phyloP scores from a whole-genome alignment of 2,888 invertebrate species.

The Ormyrus pomaceus region DNA sequence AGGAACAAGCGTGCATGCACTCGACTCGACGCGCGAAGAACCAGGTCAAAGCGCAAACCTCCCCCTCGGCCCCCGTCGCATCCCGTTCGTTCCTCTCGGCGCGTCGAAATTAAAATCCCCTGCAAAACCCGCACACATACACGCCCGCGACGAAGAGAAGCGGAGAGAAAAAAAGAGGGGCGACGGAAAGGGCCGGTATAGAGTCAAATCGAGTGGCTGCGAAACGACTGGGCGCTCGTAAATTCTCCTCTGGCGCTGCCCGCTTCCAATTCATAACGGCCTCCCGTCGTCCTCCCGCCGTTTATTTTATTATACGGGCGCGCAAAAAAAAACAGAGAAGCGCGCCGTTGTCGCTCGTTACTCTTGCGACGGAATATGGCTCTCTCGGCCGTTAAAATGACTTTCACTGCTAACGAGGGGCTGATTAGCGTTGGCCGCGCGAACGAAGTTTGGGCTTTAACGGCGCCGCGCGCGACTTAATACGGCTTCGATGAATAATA shows the following conservation, averaged over 20 bases:
- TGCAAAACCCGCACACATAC: background rate
- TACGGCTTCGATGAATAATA: background rate
- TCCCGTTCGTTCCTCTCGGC: too few species aligned
- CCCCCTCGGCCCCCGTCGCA: too few species aligned
- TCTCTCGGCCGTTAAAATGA: conserved; percentile 12
- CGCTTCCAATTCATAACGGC: background rate
- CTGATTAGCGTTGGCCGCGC: conserved; percentile 10
- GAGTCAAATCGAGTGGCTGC: background rate
- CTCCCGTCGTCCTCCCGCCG: too few species aligned
- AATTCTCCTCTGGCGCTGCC: background rate
- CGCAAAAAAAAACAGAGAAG: too few species aligned
- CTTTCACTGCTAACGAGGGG: conserved; percentile 17
- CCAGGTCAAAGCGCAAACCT: conserved; percentile 40
- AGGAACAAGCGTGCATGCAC: background rate
- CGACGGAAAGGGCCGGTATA: background rate
- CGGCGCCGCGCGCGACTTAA: background rate
- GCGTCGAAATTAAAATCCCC: conserved; percentile 43
- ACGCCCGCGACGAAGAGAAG: background rate
- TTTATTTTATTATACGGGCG: too few species aligned
- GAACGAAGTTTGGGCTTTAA: conserved; percentile 19
- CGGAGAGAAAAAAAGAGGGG: background rate
- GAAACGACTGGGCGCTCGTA: background rate
- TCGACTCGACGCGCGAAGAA: conserved; percentile 2
- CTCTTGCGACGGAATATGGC: background rate
- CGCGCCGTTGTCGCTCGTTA: background rate